A percentile compares a stretch with the other conserved stretches of the same genome.
Conservation (phyloP, 1,140 invertebrate species). For the Drosophila azteca region DNA sequence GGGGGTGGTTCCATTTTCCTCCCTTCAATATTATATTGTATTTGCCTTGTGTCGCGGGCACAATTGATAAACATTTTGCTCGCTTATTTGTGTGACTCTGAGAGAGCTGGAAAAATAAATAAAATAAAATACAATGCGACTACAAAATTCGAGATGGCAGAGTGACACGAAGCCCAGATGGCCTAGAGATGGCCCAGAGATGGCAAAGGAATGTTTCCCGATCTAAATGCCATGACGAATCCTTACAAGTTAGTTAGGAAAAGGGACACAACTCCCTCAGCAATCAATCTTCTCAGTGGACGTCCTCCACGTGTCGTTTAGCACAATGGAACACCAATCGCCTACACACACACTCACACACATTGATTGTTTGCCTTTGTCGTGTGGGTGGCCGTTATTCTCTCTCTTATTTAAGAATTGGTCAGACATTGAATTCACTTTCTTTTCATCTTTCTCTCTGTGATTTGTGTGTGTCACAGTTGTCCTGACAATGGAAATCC, state of each 20-base stretch:
- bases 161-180: slow-evolving; percentile 20
- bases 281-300: neutral
- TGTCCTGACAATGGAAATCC: slow-evolving; percentile 34
- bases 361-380: slow-evolving; percentile 32
- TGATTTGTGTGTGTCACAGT: slow-evolving; percentile 25
- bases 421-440: slow-evolving; percentile 67
- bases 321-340: slow-evolving; percentile 4
- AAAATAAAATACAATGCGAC: slow-evolving; percentile 56
- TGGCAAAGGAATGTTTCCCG: neutral
- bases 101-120: slow-evolving; percentile 65
- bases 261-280: neutral
- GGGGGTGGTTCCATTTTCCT: too few relatives aligned
- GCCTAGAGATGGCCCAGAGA: neutral
- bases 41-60: slow-evolving; percentile 40
- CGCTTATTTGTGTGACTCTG: slow-evolving; percentile 52
- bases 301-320: slow-evolving; percentile 28
- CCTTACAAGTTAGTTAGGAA: too few relatives aligned
- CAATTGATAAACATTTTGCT: slow-evolving; percentile 64
- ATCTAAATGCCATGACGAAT: too few relatives aligned
- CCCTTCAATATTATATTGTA: slow-evolving; percentile 1
- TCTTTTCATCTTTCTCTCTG: slow-evolving; percentile 36
- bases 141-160: slow-evolving; percentile 13
- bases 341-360: neutral
- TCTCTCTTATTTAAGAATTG: slow-evolving; percentile 52
- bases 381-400: neutral